Evolutionary conservation across 92 coral and sea anemone genomes (phyloP), one percentile per base, ranked within the genome.

Genomic region (Palythoa grandiflora): DNA sequence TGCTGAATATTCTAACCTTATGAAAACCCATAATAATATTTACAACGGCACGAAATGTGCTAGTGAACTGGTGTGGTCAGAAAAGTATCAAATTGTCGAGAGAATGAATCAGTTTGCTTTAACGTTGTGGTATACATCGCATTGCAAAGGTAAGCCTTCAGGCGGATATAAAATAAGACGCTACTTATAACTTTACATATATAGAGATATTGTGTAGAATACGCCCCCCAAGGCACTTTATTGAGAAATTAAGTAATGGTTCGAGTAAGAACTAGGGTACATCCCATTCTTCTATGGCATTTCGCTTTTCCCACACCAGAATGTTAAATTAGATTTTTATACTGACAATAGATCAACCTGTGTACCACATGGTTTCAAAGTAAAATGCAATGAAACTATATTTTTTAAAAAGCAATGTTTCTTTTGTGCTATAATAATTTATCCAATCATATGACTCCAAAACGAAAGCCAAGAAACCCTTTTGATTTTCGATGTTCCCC

Each of bases 101-200:
- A 81, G 40, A 44, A 39, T 68, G 44, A 65, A 63, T 47, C 59
- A 81, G 61, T 81, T 81, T 66, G 86, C 86, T 1, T 47, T 65
- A 37, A 44, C 85, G 19, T 65, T 80, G 36, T 80, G 85, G 85
- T 80, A 55, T 36, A 80, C 85, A 44, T 63, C 85, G n/a, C 54
- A 81, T 51, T 81, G 86, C 37, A 13, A 81, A 17, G 86, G 86
- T 81, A 81, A 40, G 75, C n/a, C n/a, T n/a, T n/a, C n/a, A n/a
- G n/a, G n/a, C n/a, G n/a, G n/a, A n/a, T n/a, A n/a, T n/a, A n/a
- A n/a, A n/a, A n/a, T n/a, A n/a, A n/a, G n/a, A n/a, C 6, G 35
- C 5, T 8, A 57, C 9, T 9, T 6, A 35, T 5, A 28, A 6
- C 8, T 1, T 3, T 4, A 12, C 2, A 8, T 8, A 2, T 28